Base-by-base conservation (phyloP, 2,797 vertebrate genomes). In the Epinephelus awoara region DNA sequence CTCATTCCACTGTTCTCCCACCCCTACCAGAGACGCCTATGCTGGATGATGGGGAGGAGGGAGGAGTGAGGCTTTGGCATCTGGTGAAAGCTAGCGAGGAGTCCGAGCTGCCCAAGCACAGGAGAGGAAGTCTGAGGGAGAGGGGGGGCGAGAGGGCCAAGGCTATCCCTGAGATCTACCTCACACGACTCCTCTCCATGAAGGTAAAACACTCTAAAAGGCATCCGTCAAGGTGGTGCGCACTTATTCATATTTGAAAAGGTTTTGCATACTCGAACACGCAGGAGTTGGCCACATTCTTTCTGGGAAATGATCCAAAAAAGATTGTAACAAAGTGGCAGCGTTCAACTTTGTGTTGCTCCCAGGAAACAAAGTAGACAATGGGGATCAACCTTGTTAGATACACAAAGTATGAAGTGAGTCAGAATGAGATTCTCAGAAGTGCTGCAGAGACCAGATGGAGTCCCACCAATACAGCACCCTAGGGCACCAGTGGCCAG, bases 141-240 rank as follows among this genome's bases (percentile, higher is more conserved):
- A 93, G 96, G 0, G 98, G 97, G 29, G 94, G 97, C 14, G 98
- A 98, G 85, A 90, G 98, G 72, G 97, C 97, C 87, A 99, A 99
- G 92, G 98, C 97, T 58, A 99, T 99, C 84, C 98, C 98, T 0
- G 98, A 99, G 92, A 99, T 99, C 92, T 99, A 98, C 88, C 96
- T 99, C 91, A 99, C 98, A 4, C 96, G 98, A 15, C 96, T 99
- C 40, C 96, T 99, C 44, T 99, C 98, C 76, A 99, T 99, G 98
- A 99, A 99, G 97, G 98, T 98, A 80, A 69, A 21, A 34, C 23
- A n/a, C 2, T 27, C 7, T 11, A 18, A 40, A 15, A 14, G 2
- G 6, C n/a, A 3, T 23, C 29, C 51, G 25, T n/a, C 3, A 8
- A 82, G 56, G 23, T 11, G 17, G 6, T 14, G 27, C 38, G 42